Evolutionary conservation across 2,888 invertebrate species (phyloP), one percentile per base, ranked within the genome.

Genomic region (Eupithecia inturbata): DNA sequence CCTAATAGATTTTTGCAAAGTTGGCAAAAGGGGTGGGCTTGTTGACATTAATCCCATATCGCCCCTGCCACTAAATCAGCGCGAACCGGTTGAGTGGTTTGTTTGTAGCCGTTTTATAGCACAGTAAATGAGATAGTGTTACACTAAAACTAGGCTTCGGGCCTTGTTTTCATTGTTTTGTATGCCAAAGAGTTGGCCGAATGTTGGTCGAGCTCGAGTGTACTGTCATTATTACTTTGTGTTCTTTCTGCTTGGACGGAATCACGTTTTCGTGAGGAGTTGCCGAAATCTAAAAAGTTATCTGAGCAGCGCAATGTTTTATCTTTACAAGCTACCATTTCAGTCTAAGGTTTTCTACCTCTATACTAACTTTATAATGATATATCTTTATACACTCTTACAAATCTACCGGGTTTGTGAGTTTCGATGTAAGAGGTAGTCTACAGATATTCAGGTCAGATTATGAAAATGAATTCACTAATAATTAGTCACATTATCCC

Each of bases 31-130:
- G 75, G 72, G 75, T 69, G 71, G 74, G 62, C 66, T 72, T 75
- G 64, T 72, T 75, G 63, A 72, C 72, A 73, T 68, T 70, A 68
- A 71, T 68, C 64, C 49, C 63, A 70, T 66, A 66, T 67, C 53
- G 36, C 45, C 73, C 62, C 19, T 67, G 70, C 45, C 66, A 73
- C 63, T 73, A 69, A 73, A 67, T 70, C 73, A 67, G 70, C 63
- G 31, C 28, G 14, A 63, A 67, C 67, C 53, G 67, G n/a, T 62
- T 39, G 70, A 60, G 69, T 72, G 67, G 74, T 49, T 67, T 71
- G 74, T 68, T 70, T 66, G 53, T 33, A 41, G 68, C 66, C 28
- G 53, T 31, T 64, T 69, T 67, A 71, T 71, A 68, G 71, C 31
- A 39, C 41, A 67, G 22, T 66, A 57, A 71, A 71, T 28, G 22